Evolutionary conservation across 2,797 vertebrate species (phyloP), one percentile per base, ranked within the genome.

Genomic region (Clarias pachynema): DNA sequence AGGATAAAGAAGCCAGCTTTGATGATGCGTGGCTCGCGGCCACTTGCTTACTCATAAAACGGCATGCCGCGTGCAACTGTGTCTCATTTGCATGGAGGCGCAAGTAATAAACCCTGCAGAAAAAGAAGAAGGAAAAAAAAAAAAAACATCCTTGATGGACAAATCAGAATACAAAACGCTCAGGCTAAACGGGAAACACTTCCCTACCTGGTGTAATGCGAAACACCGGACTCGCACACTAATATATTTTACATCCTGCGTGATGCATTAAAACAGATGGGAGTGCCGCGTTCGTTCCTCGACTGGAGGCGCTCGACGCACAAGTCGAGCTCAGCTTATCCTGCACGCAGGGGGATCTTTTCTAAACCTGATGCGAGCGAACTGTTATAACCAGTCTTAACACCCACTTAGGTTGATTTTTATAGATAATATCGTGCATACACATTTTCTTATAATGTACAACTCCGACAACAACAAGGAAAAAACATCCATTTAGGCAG

Each of bases 71-170:
- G 56, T 53, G 34, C 49, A 81, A 80, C 78, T 53, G 31, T 86
- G 86, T 88, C 87, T 87, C 77, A 91, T 93, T 92, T 91, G 89
- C 89, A 92, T 90, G 89, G 9, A 89, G 86, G 80, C 81, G 83
- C 90, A 59, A 62, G 37, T 90, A 91, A 90, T 91, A 89, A 91
- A 89, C 81, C 90, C 89, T 82, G 88, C 85, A 90, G 90, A 90
- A 85, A 53, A 14, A 49, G 9, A 12, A 44, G 2, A 44, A 9
- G 34, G 37, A 3, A 44, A 44, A 49, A 10, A 49, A 49, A 3
- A 14, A 81, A 83, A 69, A 40, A 16, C 87, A 62, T 79, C 37
- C 72, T 84, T 89, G 88, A 92, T 83, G 77, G 87, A 85, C 75
- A 72, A 31, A 31, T 78, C 77, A 34, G 29, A 85, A 53, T 59